phyloP scores from a whole-genome alignment of 2,797 vertebrate genomes.

The Adelosebastes latens region DNA sequence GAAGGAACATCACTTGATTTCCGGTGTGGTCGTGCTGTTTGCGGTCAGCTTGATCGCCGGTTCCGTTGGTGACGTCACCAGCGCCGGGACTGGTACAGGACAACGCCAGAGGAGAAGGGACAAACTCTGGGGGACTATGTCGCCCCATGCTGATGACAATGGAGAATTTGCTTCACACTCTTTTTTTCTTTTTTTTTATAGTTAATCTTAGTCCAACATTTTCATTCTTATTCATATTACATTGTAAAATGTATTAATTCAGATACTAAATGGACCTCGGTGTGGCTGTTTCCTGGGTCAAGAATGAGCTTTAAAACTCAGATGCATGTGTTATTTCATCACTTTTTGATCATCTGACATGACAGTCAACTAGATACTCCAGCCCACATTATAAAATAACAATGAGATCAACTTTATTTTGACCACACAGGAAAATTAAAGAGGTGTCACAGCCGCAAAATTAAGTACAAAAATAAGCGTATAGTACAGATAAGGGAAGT shows the following conservation, averaged over 20 bases:
- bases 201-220: too few relatives aligned
- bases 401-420: background rate
- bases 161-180: background rate
- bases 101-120: constrained; percentile 44
- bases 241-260: background rate
- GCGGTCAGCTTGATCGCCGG: constrained; percentile 13
- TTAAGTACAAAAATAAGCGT: background rate
- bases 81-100: constrained; percentile 62
- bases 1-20: background rate
- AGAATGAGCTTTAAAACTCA: background rate
- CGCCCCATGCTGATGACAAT: constrained; percentile 40
- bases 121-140: constrained; percentile 15
- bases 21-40: background rate
- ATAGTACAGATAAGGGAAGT: background rate
- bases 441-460: background rate
- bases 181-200: background rate
- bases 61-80: constrained; percentile 77
- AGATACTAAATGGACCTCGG: background rate
- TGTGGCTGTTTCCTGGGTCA: background rate
- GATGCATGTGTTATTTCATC: background rate
- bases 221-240: background rate
- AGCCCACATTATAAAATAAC: background rate
- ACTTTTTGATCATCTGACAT: background rate
- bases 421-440: background rate
- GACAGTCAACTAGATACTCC: background rate